Base-by-base conservation (phyloP, 2,113 vertebrate species). In the Gila orcuttii region DNA sequence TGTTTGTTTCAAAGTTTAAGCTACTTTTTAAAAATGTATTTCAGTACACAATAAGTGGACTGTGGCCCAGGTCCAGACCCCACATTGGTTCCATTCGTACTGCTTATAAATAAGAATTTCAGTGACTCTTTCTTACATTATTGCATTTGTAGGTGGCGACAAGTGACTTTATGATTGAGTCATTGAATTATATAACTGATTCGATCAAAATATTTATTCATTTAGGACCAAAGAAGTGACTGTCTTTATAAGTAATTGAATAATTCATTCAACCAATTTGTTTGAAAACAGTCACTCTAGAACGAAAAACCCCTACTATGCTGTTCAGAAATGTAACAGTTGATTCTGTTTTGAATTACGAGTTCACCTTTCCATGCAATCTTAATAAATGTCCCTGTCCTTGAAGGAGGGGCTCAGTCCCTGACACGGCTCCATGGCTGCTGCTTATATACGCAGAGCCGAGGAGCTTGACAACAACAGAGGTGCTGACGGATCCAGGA, bases 1-100 rank as follows among this genome's bases (percentile, higher is more conserved):
- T 68, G 17, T 82, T 68, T 68, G 60, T 21, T 82, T 52, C 45
- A 19, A 82, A 82, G 62, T 55, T 52, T 23, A 52, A 8, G 5
- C 9, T 82, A 23, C 42, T 31, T 64, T 64, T 66, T 19, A 8
- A 66, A 55, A 45, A 6, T 45, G 21, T 4, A 28, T 66, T 81
- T 81, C 36, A 62, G 60, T 33, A 36, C 47, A 57, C 52, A 55
- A 8, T 31, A 33, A 66, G 68, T 36, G 19, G 33, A 39, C 9
- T 71, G 36, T 23, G 7, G 19, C 68, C 36, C 36, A 71, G 3
- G 23, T 71, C 8, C 19, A 10, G 36, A 73, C 36, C 21, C 11
- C 10, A 13, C 11, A 42, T 23, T 73, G 39, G 21, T 73, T 71
- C 9, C 10, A 19, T 71, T 71, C 1, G 1, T 12, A 23, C 8